phyloP scores from a whole-genome alignment of 2,888 invertebrate species.

The Drosophila colorata region DNA sequence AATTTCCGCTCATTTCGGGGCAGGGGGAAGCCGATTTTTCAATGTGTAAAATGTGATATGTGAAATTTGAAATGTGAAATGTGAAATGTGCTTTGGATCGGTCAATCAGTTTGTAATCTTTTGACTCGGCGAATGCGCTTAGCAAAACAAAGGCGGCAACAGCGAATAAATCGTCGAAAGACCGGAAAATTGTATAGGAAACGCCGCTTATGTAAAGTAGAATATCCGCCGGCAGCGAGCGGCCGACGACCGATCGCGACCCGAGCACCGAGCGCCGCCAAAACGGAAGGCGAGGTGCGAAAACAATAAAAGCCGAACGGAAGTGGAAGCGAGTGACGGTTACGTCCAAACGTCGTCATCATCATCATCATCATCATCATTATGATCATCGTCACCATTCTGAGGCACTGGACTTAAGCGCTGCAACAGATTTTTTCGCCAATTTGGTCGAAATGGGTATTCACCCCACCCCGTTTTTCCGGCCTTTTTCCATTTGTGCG shows the following conservation, averaged over 20 bases:
- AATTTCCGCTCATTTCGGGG: background rate
- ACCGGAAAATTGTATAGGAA: slow-evolving; percentile 71
- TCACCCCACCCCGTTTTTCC: slow-evolving; percentile 49
- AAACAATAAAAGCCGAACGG: slow-evolving; percentile 69
- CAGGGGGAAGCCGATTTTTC: background rate
- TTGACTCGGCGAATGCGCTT: slow-evolving; percentile 40
- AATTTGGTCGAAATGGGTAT: slow-evolving; percentile 61
- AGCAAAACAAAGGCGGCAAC: slow-evolving; percentile 60
- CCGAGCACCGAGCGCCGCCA: slow-evolving; percentile 17
- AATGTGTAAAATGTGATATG: slow-evolving; percentile 5
- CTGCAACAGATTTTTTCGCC: slow-evolving; percentile 61
- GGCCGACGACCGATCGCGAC: slow-evolving; percentile 39
- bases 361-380: slow-evolving; percentile 6
- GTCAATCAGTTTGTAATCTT: too few species aligned
- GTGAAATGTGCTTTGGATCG: slow-evolving; percentile 10
- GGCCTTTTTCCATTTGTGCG: slow-evolving; percentile 34
- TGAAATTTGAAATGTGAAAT: slow-evolving; percentile 1
- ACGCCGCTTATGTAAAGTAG: slow-evolving; percentile 83
- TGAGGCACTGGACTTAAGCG: slow-evolving; percentile 41
- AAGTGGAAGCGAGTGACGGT: slow-evolving; percentile 62
- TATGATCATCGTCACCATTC: slow-evolving; percentile 3
- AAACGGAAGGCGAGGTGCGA: slow-evolving; percentile 65
- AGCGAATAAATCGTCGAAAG: slow-evolving; percentile 52
- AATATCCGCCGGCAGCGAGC: slow-evolving; percentile 73
- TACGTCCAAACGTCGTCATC: slow-evolving; percentile 45